Conservation (phyloP, 2,797 vertebrate species). For the Pelobates cultripes region DNA sequence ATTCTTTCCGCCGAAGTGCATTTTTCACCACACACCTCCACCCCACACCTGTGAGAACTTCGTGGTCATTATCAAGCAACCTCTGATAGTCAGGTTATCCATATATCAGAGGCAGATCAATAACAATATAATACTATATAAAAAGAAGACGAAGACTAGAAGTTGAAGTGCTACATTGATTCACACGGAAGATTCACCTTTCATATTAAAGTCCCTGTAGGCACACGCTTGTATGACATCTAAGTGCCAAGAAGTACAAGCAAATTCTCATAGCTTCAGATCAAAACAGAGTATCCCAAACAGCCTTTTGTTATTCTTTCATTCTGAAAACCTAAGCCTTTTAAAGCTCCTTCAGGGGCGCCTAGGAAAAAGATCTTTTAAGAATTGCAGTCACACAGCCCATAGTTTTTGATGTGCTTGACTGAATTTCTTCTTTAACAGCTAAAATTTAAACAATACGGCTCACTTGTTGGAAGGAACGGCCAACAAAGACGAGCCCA, state of each 20-base stretch:
- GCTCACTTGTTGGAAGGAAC: slow-evolving; percentile 12
- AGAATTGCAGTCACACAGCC: slow-evolving; percentile 9
- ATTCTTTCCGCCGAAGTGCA: too few species aligned
- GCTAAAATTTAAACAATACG: slow-evolving; percentile 30
- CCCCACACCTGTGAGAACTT: too few species aligned
- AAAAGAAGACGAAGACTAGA: neutral
- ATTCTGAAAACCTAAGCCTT: slow-evolving; percentile 35
- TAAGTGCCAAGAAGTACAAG: neutral
- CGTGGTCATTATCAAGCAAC: too few species aligned
- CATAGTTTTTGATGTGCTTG: slow-evolving; percentile 11
- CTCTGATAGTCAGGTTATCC: too few species aligned
- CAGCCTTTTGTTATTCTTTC: slow-evolving; percentile 21
- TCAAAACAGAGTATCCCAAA: slow-evolving; percentile 14
- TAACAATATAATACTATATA: too few species aligned
- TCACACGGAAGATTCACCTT: neutral
- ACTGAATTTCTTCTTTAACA: slow-evolving; percentile 28
- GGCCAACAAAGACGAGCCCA: neutral
- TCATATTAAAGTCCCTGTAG: slow-evolving; percentile 12
- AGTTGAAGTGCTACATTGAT: neutral
- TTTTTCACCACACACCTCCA: too few species aligned
- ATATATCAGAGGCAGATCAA: too few species aligned
- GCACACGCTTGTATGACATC: neutral
- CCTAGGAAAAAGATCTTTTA: slow-evolving; percentile 10
- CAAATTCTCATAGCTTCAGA: slow-evolving; percentile 7
- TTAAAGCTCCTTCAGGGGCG: slow-evolving; percentile 29